These are phyloP conservation scores for Galaxias olidus DNA, from an alignment of 2,797 vertebrate genomes.

Conservation along the genomic window DNA sequence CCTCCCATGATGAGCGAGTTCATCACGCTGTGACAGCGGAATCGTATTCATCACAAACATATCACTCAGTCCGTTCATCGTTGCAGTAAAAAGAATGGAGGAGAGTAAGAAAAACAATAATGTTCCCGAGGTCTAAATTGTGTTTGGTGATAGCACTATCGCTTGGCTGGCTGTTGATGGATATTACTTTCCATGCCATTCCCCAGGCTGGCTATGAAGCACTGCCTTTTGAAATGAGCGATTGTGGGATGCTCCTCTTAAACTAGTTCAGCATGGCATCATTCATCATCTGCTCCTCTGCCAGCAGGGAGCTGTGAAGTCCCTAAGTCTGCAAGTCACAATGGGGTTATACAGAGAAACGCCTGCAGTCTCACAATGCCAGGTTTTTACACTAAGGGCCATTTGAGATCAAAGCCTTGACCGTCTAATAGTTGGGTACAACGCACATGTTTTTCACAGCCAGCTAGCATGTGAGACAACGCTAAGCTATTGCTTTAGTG, in stretches of 20 bases:
- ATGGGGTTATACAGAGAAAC: slow-evolving; percentile 51
- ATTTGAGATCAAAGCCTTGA: slow-evolving; percentile 11
- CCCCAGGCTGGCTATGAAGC: slow-evolving; percentile 63
- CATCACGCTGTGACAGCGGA: slow-evolving; percentile 53
- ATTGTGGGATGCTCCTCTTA: slow-evolving; percentile 70
- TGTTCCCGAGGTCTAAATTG: slow-evolving; percentile 72
- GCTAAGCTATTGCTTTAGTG: too few relatives aligned
- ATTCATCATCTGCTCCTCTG: slow-evolving; percentile 66
- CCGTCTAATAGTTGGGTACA: too few relatives aligned
- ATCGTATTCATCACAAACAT: slow-evolving; percentile 68
- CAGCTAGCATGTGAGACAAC: too few relatives aligned
- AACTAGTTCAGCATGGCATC: slow-evolving; percentile 70
- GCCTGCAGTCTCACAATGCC: slow-evolving; percentile 46
- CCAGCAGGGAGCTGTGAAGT: slow-evolving; percentile 51
- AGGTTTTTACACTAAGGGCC: slow-evolving; percentile 22
- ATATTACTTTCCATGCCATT: slow-evolving; percentile 70
- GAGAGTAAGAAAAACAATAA: slow-evolving; percentile 65
- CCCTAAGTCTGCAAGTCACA: slow-evolving; percentile 60
- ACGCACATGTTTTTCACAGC: too few relatives aligned
- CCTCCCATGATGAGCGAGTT: slow-evolving; percentile 57
- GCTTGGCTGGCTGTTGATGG: slow-evolving; percentile 76
- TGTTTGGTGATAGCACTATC: slow-evolving; percentile 72
- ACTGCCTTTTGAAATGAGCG: slow-evolving; percentile 69
- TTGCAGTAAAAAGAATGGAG: slow-evolving; percentile 45
- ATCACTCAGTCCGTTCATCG: slow-evolving; percentile 62